Base-by-base conservation (phyloP, 2,113 vertebrate species). In the Syngnathus typhle region DNA sequence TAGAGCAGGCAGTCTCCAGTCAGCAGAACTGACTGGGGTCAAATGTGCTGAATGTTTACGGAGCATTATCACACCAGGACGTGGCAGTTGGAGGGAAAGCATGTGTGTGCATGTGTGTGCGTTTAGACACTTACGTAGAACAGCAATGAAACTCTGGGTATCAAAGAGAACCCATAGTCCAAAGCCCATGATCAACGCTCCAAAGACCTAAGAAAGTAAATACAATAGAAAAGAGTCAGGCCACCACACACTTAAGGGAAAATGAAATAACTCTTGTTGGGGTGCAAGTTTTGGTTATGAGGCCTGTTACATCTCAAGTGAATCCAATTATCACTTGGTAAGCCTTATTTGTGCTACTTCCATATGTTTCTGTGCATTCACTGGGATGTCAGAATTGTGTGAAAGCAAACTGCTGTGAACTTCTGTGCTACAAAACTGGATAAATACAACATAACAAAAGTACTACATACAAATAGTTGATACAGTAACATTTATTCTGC, bases 121-220 rank as follows among this genome's bases (percentile, higher is more conserved):
- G 59, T 60, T 43, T 7, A 12, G 46, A 38, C 54, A 91, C 91
- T 92, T 85, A 92, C 96, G 94, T 12, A 98, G 80, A 72, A 98
- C 93, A 0, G 92, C 88, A 65, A 98, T 93, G 88, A 98, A 98
- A 73, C 94, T 98, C 79, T 86, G 93, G 84, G 88, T 94, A 89
- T 98, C 96, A 0, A 94, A 91, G 71, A 96, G 91, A 70, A 98
- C 92, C 96, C 96, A 98, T 54, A 98, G 85, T 59, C 96, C 96
- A 65, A 95, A 96, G 65, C 94, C 94, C 86, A 98, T 91, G 80
- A 98, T 95, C 77, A 98, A 83, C 0, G 91, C 94, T 0, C 96
- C 96, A 55, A 96, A 92, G 79, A 98, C 85, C 96, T 98, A 73
- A 23, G 41, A 59, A 73, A 19, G 12, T 43, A 81, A 51, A 76